phyloP scores from a whole-genome alignment of 2,888 invertebrate genomes.

The Apodemia hepburni region DNA sequence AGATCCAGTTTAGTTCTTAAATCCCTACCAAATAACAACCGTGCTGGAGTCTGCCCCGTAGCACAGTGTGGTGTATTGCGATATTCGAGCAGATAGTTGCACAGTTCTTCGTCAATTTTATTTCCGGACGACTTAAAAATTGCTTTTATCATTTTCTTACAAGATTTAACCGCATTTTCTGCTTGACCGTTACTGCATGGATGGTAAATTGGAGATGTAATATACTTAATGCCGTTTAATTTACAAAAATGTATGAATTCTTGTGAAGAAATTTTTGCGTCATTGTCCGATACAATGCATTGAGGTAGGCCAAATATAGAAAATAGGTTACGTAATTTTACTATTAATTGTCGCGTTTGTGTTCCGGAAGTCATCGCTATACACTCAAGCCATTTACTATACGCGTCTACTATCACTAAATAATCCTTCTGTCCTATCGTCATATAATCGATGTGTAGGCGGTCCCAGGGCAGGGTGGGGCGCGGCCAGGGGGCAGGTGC shows the following conservation, averaged over 20 bases:
- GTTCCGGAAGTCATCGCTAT: neutral
- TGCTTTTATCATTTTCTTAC: slow-evolving; percentile 32
- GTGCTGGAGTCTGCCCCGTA: slow-evolving; percentile 1
- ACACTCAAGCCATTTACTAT: slow-evolving; percentile 32
- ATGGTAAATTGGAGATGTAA: slow-evolving; percentile 29
- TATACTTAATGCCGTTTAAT: slow-evolving; percentile 28
- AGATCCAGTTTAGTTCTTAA: too few relatives aligned
- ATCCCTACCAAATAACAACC: slow-evolving; percentile 1
- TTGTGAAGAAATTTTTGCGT: slow-evolving; percentile 21
- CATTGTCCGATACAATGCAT: slow-evolving; percentile 26
- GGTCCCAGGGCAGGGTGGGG: slow-evolving; percentile 22
- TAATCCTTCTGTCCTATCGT: slow-evolving; percentile 23
- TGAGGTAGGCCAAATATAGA: slow-evolving; percentile 22
- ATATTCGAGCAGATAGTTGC: slow-evolving; percentile 28
- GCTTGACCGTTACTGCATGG: slow-evolving; percentile 31
- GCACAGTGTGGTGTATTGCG: slow-evolving; percentile 26
- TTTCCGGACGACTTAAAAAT: slow-evolving; percentile 19
- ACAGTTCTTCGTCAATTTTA: slow-evolving; percentile 11
- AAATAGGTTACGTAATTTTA: slow-evolving; percentile 23
- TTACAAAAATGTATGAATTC: slow-evolving; percentile 28
- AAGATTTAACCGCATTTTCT: slow-evolving; percentile 21
- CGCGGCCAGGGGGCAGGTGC: slow-evolving; percentile 23
- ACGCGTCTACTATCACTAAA: slow-evolving; percentile 31
- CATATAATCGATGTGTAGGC: slow-evolving; percentile 34
- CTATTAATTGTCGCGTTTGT: slow-evolving; percentile 18